Evolutionary conservation across 2,888 invertebrate species (phyloP), one percentile per base, ranked within the genome.

Genomic region (Lasioglossum zephyrum): DNA sequence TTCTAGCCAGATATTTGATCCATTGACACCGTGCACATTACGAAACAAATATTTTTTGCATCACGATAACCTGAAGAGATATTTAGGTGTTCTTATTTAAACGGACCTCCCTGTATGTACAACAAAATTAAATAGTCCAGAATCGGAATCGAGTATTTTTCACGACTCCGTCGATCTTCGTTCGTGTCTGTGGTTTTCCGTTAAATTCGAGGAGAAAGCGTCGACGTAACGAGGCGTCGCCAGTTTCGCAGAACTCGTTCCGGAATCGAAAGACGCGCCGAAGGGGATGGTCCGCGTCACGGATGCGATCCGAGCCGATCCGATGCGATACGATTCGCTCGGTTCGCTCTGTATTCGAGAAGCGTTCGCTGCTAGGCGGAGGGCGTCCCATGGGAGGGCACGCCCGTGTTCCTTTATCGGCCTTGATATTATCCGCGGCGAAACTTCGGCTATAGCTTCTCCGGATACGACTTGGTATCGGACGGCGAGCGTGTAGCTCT

Each of bases 371-470:
- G 49, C 66, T 63, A 72, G 76, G 49, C 70, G 75, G 75, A 39
- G 77, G 69, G 49, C 53, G 39, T 86, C 87, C 53, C 90, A 9
- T 5, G 84, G 83, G 90, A 87, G 78, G 84, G 82, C 78, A 83
- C 79, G 87, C 84, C 75, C 75, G 75, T 87, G 82, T 73, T 87
- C 88, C 90, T 88, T 90, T 90, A 88, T 88, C 91, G 87, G 88
- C 66, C 57, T 77, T 73, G 90, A 89, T 91, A 90, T 90, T 90
- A 89, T 90, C 87, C 88, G 73, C 76, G 85, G 80, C 84, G 87
- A 88, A 90, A 87, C 90, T 90, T 81, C 16, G 57, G 69, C 78
- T 77, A 80, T 79, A 81, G 39, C 79, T 49, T 44, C 53, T 66
- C 53, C 81, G 66, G 85, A 77, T 83, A 79, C 74, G 78, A 79